These are phyloP conservation scores for Thaumatotibia leucotreta DNA, from an alignment of 1,140 invertebrate species.

Conservation along the genomic window DNA sequence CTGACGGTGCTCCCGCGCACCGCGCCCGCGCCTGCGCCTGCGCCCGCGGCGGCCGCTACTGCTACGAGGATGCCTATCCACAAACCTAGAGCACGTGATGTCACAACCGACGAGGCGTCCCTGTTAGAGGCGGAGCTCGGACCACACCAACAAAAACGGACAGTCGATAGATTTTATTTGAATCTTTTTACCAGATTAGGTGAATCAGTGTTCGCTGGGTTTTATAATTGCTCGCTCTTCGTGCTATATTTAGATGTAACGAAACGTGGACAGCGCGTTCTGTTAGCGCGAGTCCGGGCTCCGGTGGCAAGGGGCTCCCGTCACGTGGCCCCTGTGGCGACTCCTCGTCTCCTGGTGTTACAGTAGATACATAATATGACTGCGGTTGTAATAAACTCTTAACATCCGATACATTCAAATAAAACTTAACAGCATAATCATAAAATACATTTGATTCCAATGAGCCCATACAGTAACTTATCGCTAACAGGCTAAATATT, in stretches of 20 bases:
- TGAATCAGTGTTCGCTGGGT: too few species aligned
- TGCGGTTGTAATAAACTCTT: background rate
- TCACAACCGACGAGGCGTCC: background rate
- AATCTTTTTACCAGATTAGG: too few species aligned
- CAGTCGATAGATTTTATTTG: too few species aligned
- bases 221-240: too few species aligned
- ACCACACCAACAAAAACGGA: too few species aligned
- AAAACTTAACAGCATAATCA: background rate
- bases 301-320: background rate
- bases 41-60: background rate
- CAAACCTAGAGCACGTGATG: background rate
- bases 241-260: too few species aligned
- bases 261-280: too few species aligned
- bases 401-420: background rate
- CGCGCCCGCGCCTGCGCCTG: too few species aligned
- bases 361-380: too few species aligned
- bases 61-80: background rate
- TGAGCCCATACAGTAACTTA: background rate
- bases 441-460: background rate
- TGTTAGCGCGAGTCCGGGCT: too few species aligned
- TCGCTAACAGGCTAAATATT: background rate
- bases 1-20: too few species aligned
- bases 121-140: background rate
- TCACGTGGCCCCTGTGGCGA: background rate
- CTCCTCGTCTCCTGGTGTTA: too few species aligned